These are phyloP conservation scores for Himalopsyche kuldschensis DNA, from an alignment of 2,888 invertebrate genomes.

Conservation along the genomic window DNA sequence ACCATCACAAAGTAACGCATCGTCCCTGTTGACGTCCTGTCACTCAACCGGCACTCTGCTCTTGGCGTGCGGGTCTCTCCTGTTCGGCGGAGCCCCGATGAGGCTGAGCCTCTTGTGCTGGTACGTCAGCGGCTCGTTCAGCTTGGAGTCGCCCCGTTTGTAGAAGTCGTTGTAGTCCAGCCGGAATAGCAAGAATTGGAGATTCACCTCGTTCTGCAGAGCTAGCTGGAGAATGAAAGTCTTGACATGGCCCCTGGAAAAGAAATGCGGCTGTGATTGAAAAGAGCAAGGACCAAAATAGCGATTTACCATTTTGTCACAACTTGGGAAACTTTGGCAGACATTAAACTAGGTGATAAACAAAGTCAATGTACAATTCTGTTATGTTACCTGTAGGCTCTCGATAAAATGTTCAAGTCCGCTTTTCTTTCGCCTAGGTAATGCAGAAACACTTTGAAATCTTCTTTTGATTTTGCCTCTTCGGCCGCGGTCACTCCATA, in stretches of 20 bases:
- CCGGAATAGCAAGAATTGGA: constrained; percentile 87
- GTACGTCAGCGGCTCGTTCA: constrained; percentile 69
- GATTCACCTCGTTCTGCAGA: constrained; percentile 79
- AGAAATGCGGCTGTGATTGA: background rate
- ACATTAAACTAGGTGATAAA: too few relatives aligned
- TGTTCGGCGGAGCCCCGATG: constrained; percentile 47
- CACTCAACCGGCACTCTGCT: background rate
- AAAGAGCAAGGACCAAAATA: too few relatives aligned
- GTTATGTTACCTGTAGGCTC: constrained; percentile 67
- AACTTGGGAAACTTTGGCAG: too few relatives aligned
- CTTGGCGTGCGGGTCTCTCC: background rate
- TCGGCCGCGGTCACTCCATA: constrained; percentile 64
- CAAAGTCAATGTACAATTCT: too few relatives aligned
- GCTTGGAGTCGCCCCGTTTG: constrained; percentile 76
- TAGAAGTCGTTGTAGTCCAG: constrained; percentile 96
- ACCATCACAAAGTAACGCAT: too few relatives aligned
- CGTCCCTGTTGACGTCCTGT: background rate
- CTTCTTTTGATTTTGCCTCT: constrained; percentile 62
- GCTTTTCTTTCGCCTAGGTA: constrained; percentile 64
- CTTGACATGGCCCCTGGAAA: constrained; percentile 75
- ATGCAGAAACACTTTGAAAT: constrained; percentile 65
- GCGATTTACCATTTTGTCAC: too few relatives aligned
- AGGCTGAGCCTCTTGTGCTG: constrained; percentile 66
- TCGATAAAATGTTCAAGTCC: constrained; percentile 69
- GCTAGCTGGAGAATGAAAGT: constrained; percentile 83